These are phyloP conservation scores for Noturus placidus DNA, from an alignment of 2,113 vertebrate species.

Conservation along the genomic window DNA sequence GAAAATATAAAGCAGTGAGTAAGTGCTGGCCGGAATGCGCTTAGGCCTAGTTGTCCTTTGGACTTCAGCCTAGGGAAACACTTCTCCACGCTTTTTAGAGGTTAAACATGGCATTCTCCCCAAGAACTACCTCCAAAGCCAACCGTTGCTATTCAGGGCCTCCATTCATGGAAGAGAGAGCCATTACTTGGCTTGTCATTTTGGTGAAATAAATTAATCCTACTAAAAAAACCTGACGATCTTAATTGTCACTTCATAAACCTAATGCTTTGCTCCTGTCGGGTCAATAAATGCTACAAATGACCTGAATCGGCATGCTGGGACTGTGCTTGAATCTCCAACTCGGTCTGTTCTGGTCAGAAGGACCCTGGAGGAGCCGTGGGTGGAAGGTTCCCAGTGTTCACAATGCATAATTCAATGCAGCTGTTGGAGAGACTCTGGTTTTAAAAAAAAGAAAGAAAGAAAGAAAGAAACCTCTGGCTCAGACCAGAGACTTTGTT, in stretches of 20 bases:
- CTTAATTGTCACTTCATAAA: conserved; percentile 29
- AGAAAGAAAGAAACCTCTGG: conserved; percentile 35
- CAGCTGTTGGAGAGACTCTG: conserved; percentile 58
- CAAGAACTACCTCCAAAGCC: conserved; percentile 34
- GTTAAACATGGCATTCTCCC: conserved; percentile 47
- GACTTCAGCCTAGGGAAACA: conserved; percentile 59
- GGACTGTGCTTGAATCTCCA: conserved; percentile 35
- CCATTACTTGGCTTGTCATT: background rate
- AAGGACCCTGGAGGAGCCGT: conserved; percentile 47
- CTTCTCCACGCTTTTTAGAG: conserved; percentile 42
- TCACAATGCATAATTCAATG: conserved; percentile 58
- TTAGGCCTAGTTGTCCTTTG: conserved; percentile 53
- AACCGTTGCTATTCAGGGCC: conserved; percentile 14
- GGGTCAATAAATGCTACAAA: conserved; percentile 26
- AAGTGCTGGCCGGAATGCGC: conserved; percentile 53
- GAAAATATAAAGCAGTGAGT: conserved; percentile 55
- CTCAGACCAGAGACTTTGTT: conserved; percentile 54
- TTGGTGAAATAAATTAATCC: background rate
- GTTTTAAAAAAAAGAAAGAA: conserved; percentile 31
- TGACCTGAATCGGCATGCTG: conserved; percentile 28
- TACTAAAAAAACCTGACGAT: background rate
- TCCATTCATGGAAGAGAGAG: conserved; percentile 16
- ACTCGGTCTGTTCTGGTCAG: conserved; percentile 44
- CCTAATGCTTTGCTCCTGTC: conserved; percentile 25
- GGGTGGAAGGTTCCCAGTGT: conserved; percentile 52